phyloP scores from a whole-genome alignment of 2,797 vertebrate species.

The Odontamblyopus lacepedii region DNA sequence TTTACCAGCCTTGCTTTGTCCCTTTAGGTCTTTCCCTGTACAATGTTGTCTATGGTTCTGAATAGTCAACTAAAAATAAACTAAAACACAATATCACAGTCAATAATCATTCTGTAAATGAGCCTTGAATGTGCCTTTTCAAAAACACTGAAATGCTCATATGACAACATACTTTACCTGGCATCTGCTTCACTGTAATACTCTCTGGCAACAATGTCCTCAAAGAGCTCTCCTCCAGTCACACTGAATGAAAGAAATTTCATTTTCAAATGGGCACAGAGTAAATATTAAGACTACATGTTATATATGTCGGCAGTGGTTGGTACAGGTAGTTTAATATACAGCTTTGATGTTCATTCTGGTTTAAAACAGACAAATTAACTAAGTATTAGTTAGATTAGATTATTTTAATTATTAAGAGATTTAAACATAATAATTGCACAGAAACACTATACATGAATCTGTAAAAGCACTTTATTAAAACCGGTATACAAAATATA shows the following conservation, averaged over 20 bases:
- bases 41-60: too few species aligned
- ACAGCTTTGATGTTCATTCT: too few species aligned
- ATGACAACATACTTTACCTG: conserved; percentile 77
- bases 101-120: neutral
- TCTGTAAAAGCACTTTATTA: neutral
- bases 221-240: conserved; percentile 97
- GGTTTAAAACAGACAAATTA: too few species aligned
- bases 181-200: conserved; percentile 99
- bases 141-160: conserved; percentile 19
- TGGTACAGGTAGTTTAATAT: neutral
- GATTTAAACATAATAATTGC: neutral
- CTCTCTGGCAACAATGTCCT: conserved; percentile 98
- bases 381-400: too few species aligned
- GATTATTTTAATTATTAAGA: too few species aligned
- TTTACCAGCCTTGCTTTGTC: neutral
- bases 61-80: too few species aligned
- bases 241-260: conserved; percentile 75
- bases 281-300: neutral
- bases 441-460: neutral
- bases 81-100: neutral
- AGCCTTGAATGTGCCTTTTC: conserved; percentile 7
- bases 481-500: neutral
- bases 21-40: neutral
- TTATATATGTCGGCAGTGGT: neutral
- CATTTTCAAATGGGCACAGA: neutral